Base-by-base conservation (phyloP, 2,888 invertebrate genomes). In the Drosophila mulleri region DNA sequence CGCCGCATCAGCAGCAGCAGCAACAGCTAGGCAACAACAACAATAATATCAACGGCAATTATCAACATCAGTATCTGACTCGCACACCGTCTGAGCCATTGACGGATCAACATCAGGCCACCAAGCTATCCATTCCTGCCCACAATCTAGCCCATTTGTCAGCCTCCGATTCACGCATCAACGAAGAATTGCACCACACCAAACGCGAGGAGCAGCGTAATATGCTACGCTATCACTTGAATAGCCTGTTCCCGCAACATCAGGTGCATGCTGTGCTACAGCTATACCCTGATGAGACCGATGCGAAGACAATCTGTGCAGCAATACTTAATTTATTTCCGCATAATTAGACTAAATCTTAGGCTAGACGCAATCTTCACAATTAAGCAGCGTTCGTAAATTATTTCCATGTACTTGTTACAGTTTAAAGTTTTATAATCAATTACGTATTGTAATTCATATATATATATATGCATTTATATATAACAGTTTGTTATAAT, bases 251-350 rank as follows among this genome's bases (percentile, higher is more conserved):
- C 93, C 98, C 98, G 0, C 97, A 97, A 89, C 96, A 96, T 78
- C 96, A 97, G 90, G 98, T 98, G n/a, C 95, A 95, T 59, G 95
- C 96, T 59, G 98, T 97, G 0, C 97, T 99, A 97, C 95, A 96
- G 73, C 94, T 96, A 78, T 96, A 97, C 93, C 98, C 98, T 0
- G 96, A 97, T 56, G 98, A 98, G 92, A 97, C 96, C 29, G 96
- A 98, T 93, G 96, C 98, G 12, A 97, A 98, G 92, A 96, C 95
- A 83, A 97, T 98, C 92, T 98, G 98, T 93, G 96, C 97, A 42
- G 95, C 96, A 73, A 97, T 98, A 80, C 93, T 98, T 83, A 95
- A 95, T 70, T 95, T 97, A 94, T 96, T 95, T 91, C 94, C 94
- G 47, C 94, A 94, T 90, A 92, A 93, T 72, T 94, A 91, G 90